Evolutionary conservation across 2,888 invertebrate species (phyloP).

Genomic region (Drosophila tanythrix): DNA sequence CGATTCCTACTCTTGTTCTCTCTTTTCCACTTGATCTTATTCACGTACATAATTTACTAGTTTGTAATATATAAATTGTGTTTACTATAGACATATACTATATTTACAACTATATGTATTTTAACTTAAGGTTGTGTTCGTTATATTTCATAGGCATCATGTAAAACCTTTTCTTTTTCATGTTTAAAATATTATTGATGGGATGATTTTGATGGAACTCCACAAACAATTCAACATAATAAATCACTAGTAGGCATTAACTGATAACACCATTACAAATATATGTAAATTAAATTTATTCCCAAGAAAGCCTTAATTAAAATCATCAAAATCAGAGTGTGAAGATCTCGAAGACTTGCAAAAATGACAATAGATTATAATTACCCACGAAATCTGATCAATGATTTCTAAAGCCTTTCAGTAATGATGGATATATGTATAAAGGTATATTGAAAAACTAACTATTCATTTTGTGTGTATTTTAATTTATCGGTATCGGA

Average conservation of each 20-base stretch:
- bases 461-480: background rate
- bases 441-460: background rate
- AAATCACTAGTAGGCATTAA: background rate
- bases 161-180: background rate
- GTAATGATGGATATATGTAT: background rate
- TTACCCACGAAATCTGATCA: background rate
- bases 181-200: background rate
- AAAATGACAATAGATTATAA: background rate
- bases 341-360: background rate
- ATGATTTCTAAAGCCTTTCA: background rate
- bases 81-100: constrained; percentile 1
- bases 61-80: background rate
- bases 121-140: background rate
- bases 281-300: background rate
- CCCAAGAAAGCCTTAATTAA: background rate
- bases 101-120: background rate
- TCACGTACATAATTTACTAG: constrained; percentile 1
- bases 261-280: background rate
- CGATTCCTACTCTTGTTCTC: background rate
- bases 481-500: background rate
- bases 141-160: background rate
- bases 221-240: background rate
- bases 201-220: background rate
- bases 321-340: background rate
- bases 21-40: background rate